Evolutionary conservation across 1,140 invertebrate genomes (phyloP), one percentile per base, ranked within the genome.

Genomic region (Ganaspis sp.): DNA sequence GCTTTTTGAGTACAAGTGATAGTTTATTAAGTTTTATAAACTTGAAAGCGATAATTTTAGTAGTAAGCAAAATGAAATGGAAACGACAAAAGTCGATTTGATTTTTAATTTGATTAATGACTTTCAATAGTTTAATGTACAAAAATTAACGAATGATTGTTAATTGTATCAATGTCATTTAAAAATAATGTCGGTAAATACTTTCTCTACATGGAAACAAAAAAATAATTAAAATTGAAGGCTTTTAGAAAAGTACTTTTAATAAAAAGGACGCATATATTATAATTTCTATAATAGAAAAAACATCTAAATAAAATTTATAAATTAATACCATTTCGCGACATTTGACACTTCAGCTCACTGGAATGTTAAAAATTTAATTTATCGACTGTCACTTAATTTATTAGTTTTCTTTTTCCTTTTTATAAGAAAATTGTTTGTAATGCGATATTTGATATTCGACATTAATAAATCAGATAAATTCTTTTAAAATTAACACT

Each of bases 401-500:
- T 49, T 49, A 49, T 49, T 49, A 17, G n/a, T 17, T n/a, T 49
- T 17, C 17, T 49, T 49, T 49, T 17, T 17, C 17, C 15, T 1
- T 49, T 17, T n/a, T 49, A 8, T 17, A 49, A 49, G 17, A 49
- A 49, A 49, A 2, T 49, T 49, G n/a, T 45, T 45, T 49, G n/a
- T 49, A 49, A 17, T 17, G 45, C 3, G 12, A 17, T 49, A 49
- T 49, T 49, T 49, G 45, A 49, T 49, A 49, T 49, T 49, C n/a
- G 45, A 49, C 45, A 49, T 49, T 17, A 49, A 49, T 49, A 49
- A 49, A 49, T 49, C 45, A 49, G 45, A 49, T 49, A 49, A 49
- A 49, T 49, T 49, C 45, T 49, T 49, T 49, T 49, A 49, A 49
- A 49, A n/a, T 49, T 49, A 49, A 49, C 45, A 49, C 45, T 49